Evolutionary conservation across 1,140 invertebrate genomes (phyloP).

Genomic region (Neomicropteryx cornuta): DNA sequence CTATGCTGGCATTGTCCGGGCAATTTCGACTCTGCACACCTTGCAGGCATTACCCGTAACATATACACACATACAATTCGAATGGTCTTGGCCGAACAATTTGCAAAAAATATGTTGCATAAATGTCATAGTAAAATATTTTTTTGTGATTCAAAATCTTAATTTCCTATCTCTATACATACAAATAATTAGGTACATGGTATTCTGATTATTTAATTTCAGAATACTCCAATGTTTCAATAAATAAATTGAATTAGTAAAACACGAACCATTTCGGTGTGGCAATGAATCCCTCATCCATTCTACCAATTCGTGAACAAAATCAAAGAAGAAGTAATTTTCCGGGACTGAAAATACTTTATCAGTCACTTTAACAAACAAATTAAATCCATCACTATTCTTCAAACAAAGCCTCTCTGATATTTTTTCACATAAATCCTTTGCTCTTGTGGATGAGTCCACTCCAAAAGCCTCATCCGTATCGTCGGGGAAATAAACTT

Average conservation of each 20-base stretch:
- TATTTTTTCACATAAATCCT: constrained; percentile 78
- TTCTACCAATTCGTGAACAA: constrained; percentile 75
- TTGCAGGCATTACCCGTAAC: no score
- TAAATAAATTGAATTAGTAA: no score
- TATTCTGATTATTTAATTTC: no score
- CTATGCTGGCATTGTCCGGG: no score
- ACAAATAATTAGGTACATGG: no score
- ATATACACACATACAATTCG: no score
- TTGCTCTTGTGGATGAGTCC: constrained; percentile 74
- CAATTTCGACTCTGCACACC: no score
- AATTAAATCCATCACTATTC: constrained; percentile 75
- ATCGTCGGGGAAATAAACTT: constrained; percentile 87
- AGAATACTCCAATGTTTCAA: no score
- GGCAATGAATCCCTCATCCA: constrained; percentile 78
- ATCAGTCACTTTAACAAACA: constrained; percentile 88
- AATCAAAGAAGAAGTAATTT: constrained; percentile 92
- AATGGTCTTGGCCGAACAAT: no score
- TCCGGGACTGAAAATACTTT: constrained; percentile 91
- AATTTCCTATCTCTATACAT: no score
- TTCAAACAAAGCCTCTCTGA: constrained; percentile 59
- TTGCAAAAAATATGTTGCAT: constrained; percentile 3
- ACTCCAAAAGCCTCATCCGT: constrained; percentile 74
- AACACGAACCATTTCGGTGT: constrained; percentile 55
- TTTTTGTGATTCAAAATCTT: no score
- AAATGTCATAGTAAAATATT: no score